Percentiles rank a stretch among this genome's conserved stretches.
phyloP scores from a whole-genome alignment of 2,888 invertebrate species.

The Busseola fusca region DNA sequence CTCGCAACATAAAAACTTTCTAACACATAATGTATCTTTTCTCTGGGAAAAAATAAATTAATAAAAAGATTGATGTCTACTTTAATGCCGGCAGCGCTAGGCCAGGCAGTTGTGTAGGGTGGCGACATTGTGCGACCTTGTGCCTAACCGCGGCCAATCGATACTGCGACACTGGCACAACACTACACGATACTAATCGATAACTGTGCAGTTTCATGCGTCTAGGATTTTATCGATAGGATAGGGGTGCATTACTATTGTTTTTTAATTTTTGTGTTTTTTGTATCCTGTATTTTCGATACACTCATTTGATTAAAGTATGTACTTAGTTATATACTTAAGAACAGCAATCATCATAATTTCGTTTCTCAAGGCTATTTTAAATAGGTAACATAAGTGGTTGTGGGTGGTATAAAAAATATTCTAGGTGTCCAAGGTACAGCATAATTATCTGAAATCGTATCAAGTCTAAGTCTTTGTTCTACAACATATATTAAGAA shows the following conservation, averaged over 20 bases:
- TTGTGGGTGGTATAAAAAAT: background rate
- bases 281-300: background rate
- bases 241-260: background rate
- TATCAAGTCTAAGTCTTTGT: conserved; percentile 20
- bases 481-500: conserved; percentile 1
- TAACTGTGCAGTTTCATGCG: conserved; percentile 33
- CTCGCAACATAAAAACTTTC: conserved; percentile 10
- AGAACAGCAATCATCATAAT: background rate
- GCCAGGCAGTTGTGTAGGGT: conserved; percentile 47
- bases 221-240: conserved; percentile 14
- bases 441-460: conserved; percentile 18
- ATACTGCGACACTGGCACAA: conserved; percentile 71
- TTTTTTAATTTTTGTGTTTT: no score
- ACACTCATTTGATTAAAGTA: background rate
- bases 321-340: background rate
- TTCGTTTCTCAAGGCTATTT: conserved; percentile 7
- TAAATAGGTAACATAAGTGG: background rate
- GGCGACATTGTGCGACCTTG: conserved; percentile 77
- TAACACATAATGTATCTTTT: background rate
- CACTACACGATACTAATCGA: conserved; percentile 49
- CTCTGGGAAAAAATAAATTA: conserved; percentile 18
- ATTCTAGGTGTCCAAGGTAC: conserved; percentile 15
- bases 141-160: conserved; percentile 71
- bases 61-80: conserved; percentile 28
- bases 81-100: conserved; percentile 36